These are phyloP conservation scores for Gobionotothen gibberifrons DNA, from an alignment of 2,797 vertebrate species.

Conservation along the genomic window DNA sequence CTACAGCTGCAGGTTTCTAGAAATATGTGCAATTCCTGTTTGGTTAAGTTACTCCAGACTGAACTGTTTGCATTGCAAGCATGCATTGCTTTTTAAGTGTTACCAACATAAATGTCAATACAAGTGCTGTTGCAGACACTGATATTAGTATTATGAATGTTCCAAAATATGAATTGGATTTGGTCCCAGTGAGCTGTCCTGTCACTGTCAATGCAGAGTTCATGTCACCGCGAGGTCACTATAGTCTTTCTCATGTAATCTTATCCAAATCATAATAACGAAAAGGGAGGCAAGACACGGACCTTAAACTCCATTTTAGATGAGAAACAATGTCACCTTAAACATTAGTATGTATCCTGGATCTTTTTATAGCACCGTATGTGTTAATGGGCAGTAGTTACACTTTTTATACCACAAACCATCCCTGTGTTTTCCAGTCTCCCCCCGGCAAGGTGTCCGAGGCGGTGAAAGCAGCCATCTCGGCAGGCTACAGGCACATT, in stretches of 20 bases:
- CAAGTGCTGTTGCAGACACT: too few species aligned
- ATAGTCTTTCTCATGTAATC: not conserved
- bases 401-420: not conserved
- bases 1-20: accelerated
- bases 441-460: slow-evolving; percentile 83
- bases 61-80: too few species aligned
- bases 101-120: not conserved
- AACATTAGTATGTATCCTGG: not conserved
- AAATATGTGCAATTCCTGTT: not conserved
- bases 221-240: accelerated
- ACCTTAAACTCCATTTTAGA: not conserved
- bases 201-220: not conserved
- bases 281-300: not conserved
- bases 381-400: not conserved
- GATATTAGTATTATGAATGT: not conserved
- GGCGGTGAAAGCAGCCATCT: slow-evolving; percentile 86
- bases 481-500: slow-evolving; percentile 88
- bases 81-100: not conserved
- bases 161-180: not conserved
- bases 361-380: not conserved
- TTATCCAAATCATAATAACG: not conserved
- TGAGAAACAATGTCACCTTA: too few species aligned
- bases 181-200: not conserved
- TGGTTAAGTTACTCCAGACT: not conserved
- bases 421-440: slow-evolving; percentile 79